These are phyloP conservation scores for Pocillopora meandrina DNA, from an alignment of 92 coral and sea anemone genomes.

Conservation along the genomic window DNA sequence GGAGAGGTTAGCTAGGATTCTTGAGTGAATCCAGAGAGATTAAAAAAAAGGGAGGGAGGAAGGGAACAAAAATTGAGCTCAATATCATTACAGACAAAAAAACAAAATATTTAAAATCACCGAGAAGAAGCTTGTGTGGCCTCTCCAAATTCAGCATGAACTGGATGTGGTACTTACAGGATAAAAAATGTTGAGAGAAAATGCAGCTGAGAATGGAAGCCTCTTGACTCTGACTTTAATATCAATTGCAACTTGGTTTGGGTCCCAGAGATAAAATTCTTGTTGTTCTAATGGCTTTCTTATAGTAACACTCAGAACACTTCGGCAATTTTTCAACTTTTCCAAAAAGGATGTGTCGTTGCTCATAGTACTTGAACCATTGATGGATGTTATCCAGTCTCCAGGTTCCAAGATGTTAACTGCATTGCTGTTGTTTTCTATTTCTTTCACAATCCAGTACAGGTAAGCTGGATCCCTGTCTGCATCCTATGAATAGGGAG, in stretches of 20 bases:
- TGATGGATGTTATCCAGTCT: neutral
- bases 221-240: neutral
- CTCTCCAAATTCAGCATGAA: too few species aligned
- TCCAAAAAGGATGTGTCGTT: neutral
- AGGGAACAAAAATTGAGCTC: too few species aligned
- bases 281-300: neutral
- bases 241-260: neutral
- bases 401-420: neutral
- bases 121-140: too few species aligned
- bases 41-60: too few species aligned
- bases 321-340: neutral
- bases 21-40: too few species aligned
- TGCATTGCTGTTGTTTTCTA: neutral
- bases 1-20: too few species aligned
- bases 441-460: neutral
- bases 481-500: neutral
- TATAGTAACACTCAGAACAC: neutral
- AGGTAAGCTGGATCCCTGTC: neutral
- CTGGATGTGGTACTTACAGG: neutral
- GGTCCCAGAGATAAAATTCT: constrained; percentile 7
- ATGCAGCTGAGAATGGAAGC: neutral
- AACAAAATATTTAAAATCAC: too few species aligned
- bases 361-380: neutral
- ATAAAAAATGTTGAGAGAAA: neutral
- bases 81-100: too few species aligned